These are phyloP conservation scores for Mya arenaria DNA, from an alignment of 1,140 invertebrate genomes.

Conservation along the genomic window DNA sequence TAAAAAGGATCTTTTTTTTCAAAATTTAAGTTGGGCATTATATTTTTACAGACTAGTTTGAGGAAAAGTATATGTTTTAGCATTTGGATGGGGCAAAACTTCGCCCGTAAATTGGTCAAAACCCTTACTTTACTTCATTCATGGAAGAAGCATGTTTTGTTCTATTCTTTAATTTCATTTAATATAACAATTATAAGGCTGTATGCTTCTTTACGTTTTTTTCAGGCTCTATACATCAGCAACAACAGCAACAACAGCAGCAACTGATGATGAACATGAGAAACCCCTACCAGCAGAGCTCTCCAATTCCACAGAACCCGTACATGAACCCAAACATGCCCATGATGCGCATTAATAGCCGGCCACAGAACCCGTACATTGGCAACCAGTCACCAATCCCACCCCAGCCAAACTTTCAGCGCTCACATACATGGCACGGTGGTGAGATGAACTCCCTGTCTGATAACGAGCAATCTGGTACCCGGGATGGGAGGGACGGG, in stretches of 20 bases:
- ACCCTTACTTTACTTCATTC: too few relatives aligned
- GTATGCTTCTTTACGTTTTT: too few relatives aligned
- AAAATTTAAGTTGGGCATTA: too few relatives aligned
- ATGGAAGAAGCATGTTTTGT: too few relatives aligned
- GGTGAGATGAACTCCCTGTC: background rate
- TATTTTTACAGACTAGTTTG: too few relatives aligned
- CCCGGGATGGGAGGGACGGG: background rate
- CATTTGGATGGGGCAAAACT: too few relatives aligned
- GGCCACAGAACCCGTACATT: conserved; percentile 28
- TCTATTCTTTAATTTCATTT: too few relatives aligned
- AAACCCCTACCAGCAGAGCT: conserved; percentile 36
- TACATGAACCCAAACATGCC: conserved; percentile 2
- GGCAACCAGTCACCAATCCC: background rate
- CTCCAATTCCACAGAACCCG: background rate
- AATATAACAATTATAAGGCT: too few relatives aligned
- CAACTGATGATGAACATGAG: background rate
- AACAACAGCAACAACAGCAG: conserved; percentile 38
- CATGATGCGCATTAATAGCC: background rate
- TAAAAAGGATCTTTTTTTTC: too few relatives aligned
- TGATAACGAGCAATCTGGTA: too few relatives aligned
- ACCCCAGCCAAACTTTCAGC: conserved; percentile 9
- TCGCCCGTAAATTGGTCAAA: too few relatives aligned
- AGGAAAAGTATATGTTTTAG: too few relatives aligned
- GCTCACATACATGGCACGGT: conserved; percentile 44
- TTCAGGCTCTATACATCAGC: conserved; percentile 39